phyloP scores from a whole-genome alignment of 2,797 vertebrate genomes.

The Argyrosomus regius region DNA sequence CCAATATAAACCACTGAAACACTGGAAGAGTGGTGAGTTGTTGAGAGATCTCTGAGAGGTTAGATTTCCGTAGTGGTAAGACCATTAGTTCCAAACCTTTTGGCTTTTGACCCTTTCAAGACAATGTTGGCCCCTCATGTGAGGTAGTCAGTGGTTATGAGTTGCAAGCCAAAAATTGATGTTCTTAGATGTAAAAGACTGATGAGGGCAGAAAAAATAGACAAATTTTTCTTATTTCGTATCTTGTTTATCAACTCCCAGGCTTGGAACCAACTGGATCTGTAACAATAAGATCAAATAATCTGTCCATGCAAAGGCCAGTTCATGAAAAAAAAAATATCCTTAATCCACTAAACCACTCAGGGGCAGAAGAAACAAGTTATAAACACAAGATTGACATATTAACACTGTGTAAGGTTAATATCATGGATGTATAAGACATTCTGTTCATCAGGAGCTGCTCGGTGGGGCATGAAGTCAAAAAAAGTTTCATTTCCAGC shows the following conservation, averaged over 20 bases:
- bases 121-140: not conserved
- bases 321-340: too few relatives aligned
- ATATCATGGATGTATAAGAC: not conserved
- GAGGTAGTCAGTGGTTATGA: not conserved
- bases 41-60: too few relatives aligned
- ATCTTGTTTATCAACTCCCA: not conserved
- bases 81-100: not conserved
- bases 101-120: not conserved
- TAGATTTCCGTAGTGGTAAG: too few relatives aligned
- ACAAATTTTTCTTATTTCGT: not conserved
- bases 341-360: not conserved
- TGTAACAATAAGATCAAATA: not conserved
- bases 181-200: not conserved
- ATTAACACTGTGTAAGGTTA: not conserved
- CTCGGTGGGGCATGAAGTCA: too few relatives aligned
- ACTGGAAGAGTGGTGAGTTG: constrained; percentile 80
- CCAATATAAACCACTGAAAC: constrained; percentile 71
- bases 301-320: not conserved
- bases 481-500: too few relatives aligned
- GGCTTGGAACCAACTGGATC: not conserved
- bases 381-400: not conserved
- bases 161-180: not conserved
- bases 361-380: not conserved
- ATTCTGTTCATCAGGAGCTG: too few relatives aligned
- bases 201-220: not conserved